These are phyloP conservation scores for Zaprionus obscuricornis DNA, from an alignment of 2,888 invertebrate species.

Conservation along the genomic window DNA sequence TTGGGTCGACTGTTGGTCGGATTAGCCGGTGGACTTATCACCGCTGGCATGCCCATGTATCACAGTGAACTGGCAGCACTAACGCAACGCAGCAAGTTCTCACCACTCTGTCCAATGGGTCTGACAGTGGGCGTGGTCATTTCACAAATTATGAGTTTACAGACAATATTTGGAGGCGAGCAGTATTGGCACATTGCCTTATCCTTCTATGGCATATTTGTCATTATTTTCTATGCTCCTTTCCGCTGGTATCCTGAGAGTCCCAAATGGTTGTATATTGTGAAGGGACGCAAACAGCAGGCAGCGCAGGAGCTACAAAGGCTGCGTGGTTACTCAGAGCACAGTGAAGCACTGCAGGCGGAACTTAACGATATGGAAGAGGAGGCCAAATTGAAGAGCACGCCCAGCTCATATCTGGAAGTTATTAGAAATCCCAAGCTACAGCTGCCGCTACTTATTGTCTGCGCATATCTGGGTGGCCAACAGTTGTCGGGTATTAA, in stretches of 20 bases:
- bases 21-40: conserved; percentile 91
- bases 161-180: conserved; percentile 84
- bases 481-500: conserved; percentile 96
- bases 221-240: conserved; percentile 86
- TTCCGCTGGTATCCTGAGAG: conserved; percentile 92
- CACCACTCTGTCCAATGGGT: conserved; percentile 87
- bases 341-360: conserved; percentile 84
- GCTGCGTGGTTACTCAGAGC: conserved; percentile 85
- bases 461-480: conserved; percentile 89
- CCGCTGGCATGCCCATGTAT: conserved; percentile 95
- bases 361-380: conserved; percentile 87
- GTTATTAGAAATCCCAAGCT: conserved; percentile 81
- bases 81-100: conserved; percentile 90
- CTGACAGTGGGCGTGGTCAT: conserved; percentile 82
- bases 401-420: conserved; percentile 85
- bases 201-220: conserved; percentile 88
- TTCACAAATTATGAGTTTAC: conserved; percentile 80
- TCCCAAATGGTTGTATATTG: conserved; percentile 92
- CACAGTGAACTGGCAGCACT: conserved; percentile 93
- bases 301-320: conserved; percentile 87
- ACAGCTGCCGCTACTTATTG: conserved; percentile 89
- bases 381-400: conserved; percentile 81
- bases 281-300: conserved; percentile 86
- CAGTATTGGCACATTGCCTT: conserved; percentile 90
- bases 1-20: conserved; percentile 91